Percentiles rank a stretch among this genome's conserved stretches.
These are phyloP conservation scores for Ennomos quercinarius DNA, from an alignment of 2,888 invertebrate species.

Conservation along the genomic window DNA sequence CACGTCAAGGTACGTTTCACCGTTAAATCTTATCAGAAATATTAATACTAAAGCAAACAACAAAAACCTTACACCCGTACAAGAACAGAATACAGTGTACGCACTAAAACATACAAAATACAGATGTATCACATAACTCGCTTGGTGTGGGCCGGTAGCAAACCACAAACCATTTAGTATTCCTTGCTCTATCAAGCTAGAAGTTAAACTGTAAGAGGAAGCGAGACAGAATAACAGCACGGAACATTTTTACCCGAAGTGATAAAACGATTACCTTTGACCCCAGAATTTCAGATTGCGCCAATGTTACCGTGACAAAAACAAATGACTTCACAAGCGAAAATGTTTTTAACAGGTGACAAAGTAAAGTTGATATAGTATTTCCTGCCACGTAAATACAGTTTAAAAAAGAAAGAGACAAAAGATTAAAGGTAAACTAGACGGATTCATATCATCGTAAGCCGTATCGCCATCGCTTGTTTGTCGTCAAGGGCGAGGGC, in stretches of 20 bases:
- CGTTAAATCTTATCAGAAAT: conserved; percentile 37
- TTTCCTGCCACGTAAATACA: conserved; percentile 18
- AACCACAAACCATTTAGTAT: conserved; percentile 54
- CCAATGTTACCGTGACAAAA: conserved; percentile 14
- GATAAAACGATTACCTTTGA: conserved; percentile 73
- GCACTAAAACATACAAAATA: conserved; percentile 26
- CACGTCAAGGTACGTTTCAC: conserved; percentile 14
- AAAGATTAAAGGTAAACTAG: conserved; percentile 36
- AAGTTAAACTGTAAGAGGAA: conserved; percentile 44
- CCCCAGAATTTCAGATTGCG: conserved; percentile 50
- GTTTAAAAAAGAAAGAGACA: conserved; percentile 27
- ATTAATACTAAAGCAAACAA: conserved; percentile 33
- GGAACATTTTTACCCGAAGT: conserved; percentile 54
- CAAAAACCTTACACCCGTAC: conserved; percentile 36
- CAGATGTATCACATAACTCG: conserved; percentile 55
- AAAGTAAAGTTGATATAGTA: conserved; percentile 6
- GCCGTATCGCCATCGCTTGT: conserved; percentile 43
- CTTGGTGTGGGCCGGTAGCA: conserved; percentile 64
- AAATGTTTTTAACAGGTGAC: conserved; percentile 4
- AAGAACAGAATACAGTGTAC: conserved; percentile 19
- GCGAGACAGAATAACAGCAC: conserved; percentile 45
- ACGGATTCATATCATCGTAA: conserved; percentile 57
- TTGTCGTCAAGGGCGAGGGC: conserved; percentile 64
- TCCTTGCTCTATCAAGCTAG: conserved; percentile 54
- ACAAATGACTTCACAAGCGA: conserved; percentile 23